Evolutionary conservation across 2,888 invertebrate species (phyloP), one percentile per base, ranked within the genome.

Genomic region (Chalcosyrphus nemorum): DNA sequence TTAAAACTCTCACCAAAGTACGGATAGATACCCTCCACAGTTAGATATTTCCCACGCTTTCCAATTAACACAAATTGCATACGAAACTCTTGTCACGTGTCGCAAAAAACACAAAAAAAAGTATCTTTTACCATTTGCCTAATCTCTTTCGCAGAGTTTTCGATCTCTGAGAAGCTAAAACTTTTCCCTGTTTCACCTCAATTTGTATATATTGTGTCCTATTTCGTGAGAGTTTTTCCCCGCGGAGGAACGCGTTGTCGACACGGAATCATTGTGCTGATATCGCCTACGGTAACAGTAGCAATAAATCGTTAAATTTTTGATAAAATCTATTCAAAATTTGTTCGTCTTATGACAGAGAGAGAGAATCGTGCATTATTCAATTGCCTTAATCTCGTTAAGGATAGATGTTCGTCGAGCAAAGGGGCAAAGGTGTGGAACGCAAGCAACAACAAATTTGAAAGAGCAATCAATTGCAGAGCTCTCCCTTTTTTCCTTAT

Each of bases 331-430:
- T 71, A 52, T 45, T 21, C 63, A 77, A 77, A 71, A 52, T n/a
- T n/a, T 68, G 24, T 77, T 29, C 29, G 52, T 57, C 41, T 41
- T 15, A 74, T 43, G 56, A 43, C 43, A 59, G 9, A 45, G n/a
- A n/a, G n/a, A n/a, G n/a, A n/a, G 47, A 57, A 52, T 52, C 74
- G 27, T 66, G 72, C 74, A 74, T 74, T 74, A 80, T 80, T 80
- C 80, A 80, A 74, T 59, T 66, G 35, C 72, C 35, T 59, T 11
- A 59, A 27, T 72, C 56, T 45, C 15, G 4, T n/a, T 15, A 54
- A 52, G 19, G 52, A 17, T 32, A 54, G 52, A 66, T 68, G 38
- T n/a, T 17, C 13, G 19, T 17, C 27, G 27, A 29, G 9, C 2
- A 32, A 57, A n/a, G n/a, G n/a, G 41, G 43, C 4, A 17, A 15